Base-by-base conservation (phyloP, 2,888 invertebrate genomes). In the Watsonalla cultraria region DNA sequence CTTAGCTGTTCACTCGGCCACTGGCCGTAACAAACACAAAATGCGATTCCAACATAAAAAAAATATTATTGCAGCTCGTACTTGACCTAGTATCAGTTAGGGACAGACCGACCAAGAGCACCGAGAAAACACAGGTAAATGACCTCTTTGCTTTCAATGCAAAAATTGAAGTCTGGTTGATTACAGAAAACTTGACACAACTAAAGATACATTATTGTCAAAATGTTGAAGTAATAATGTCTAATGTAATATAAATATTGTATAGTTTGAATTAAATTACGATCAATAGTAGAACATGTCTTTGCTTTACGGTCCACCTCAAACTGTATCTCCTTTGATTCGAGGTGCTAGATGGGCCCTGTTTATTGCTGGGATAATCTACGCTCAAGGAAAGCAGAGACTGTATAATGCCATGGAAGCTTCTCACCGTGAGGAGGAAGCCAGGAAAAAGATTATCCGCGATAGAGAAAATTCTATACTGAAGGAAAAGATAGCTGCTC, bases 1-100 rank as follows among this genome's bases (percentile, higher is more conserved):
- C 93, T 93, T 94, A 94, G 93, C 90, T 81, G 82, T 60, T 65
- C 71, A 74, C 83, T 90, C 89, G 88, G 90, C 83, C 86, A 91
- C 82, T 85, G 86, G 86, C 86, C 86, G 79, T 68, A 72, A 68
- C 64, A 7, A 61, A 70, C 70, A 75, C 72, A 67, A 72, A 63
- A 75, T 72, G 71, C 69, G 68, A 80, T 76, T 80, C 72, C 65
- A 70, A 68, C 67, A 75, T 76, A 77, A 78, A 81, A 77, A 79
- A 75, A 75, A 67, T 71, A 71, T 75, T 69, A 59, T 65, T 68
- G 72, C 71, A 68, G 63, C 87, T 90, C 90, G 90, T 77, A 78
- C 87, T 87, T 88, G 88, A 88, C 86, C 86, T 90, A 91, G 87
- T 92, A 69, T 59, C 55, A 60, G 49, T 49, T 72, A 73, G 66